Evolutionary conservation across 2,888 invertebrate genomes (phyloP), one percentile per base, ranked within the genome.

Genomic region (Noctua comes): DNA sequence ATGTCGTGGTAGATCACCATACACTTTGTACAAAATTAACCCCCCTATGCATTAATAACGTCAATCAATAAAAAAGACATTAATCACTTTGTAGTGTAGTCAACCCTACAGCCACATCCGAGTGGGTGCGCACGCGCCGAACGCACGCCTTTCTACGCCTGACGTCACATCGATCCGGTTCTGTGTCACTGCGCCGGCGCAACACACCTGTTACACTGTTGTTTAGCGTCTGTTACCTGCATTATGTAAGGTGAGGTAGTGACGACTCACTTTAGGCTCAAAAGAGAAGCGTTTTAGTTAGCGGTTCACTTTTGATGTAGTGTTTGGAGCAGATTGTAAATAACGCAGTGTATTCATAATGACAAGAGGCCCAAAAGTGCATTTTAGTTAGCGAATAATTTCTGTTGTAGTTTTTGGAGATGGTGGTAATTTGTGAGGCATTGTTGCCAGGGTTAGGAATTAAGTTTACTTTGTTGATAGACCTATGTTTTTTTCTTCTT

Each of bases 161-260:
- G 85, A 88, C 89, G 88, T 89, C 89, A 89, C 78, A 80, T 77
- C 85, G 86, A 87, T 83, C 83, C 82, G 81, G 88, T 91, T 90
- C 88, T 88, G 86, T 88, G 85, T 86, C 90, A 88, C 71, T 77
- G 85, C 73, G 83, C 80, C 73, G 81, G 81, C 83, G 83, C 81
- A 87, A 79, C 80, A 83, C 89, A 88, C 85, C 88, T 86, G 86
- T 77, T 80, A 62, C 69, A 65, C 31, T 69, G 69, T 79, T 80
- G 54, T 76, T 43, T 43, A 48, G 46, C 57, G 40, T 69, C 43
- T 83, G 86, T 88, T 86, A 86, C 85, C 81, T 79, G 80, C 78
- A 76, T 88, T 89, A 82, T 79, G 78, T 82, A 87, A 85, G 13
- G 43, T 62, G 83, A 8, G 43, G n/a, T 2, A 24, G 43, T 43